Evolutionary conservation across 2,888 invertebrate genomes (phyloP), one percentile per base, ranked within the genome.

Genomic region (Achlya flavicornis): DNA sequence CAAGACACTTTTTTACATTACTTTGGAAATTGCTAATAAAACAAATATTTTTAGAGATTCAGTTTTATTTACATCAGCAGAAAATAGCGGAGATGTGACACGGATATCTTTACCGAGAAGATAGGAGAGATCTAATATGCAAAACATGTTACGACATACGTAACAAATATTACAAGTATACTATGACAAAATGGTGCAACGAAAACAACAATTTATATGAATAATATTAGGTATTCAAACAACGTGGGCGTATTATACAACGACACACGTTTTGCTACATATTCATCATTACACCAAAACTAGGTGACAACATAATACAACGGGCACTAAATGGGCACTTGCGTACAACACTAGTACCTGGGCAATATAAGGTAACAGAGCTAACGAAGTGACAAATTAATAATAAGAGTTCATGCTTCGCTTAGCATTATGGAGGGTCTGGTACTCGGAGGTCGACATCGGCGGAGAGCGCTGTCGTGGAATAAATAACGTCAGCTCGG

Each of bases 321-420:
- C 14, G 19, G 43, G 8, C 12, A 59, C 19, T 59, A 41, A 41
- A 19, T 12, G 41, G 16, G 3, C 38, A 58, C 19, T 59, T 41
- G 12, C n/a, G 19, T 16, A 41, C 38, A 43, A 10, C 16, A 26
- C 19, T 19, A 60, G 33, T 41, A 60, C 41, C 35, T 60, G 14
- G 19, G 4, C 38, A 19, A 26, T 60, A 19, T 41, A 69, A 60
- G 63, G 61, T 61, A 69, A 58, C 61, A 60, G 61, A 77, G 66
- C 68, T 74, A 80, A 66, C 73, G 70, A 66, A 78, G 81, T 85
- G 81, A 80, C 74, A 83, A 86, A 80, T 78, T 79, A 78, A 79
- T 80, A 78, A 74, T 72, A 72, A 72, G 71, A 67, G 77, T 82
- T 82, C 74, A 81, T 76, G 84, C 76, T 74, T 74, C 77, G 77